Evolutionary conservation across 2,113 vertebrate species (phyloP).

Genomic region (Podarcis muralis): DNA sequence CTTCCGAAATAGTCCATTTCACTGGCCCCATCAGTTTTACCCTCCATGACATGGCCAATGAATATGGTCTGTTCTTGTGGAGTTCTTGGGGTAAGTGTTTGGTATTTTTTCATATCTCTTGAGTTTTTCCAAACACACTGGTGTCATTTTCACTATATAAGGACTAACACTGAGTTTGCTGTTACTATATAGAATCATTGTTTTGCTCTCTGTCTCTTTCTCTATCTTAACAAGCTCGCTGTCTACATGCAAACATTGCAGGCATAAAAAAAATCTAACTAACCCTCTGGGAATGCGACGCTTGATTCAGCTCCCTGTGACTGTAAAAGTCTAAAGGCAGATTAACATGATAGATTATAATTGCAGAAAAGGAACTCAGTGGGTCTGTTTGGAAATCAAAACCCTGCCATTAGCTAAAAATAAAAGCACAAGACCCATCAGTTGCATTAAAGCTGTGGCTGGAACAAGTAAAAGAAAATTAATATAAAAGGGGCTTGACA

Average conservation of each 20-base stretch:
- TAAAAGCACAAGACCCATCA: background rate
- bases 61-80: no score
- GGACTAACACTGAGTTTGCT: background rate
- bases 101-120: no score
- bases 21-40: no score
- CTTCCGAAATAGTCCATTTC: no score
- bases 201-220: background rate
- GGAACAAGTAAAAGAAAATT: background rate
- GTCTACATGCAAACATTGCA: background rate
- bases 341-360: background rate
- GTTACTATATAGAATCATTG: background rate
- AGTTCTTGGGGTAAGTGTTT: no score
- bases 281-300: background rate
- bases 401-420: background rate
- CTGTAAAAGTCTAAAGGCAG: background rate
- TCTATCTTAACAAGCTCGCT: background rate
- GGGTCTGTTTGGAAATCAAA: background rate
- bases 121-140: no score
- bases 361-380: background rate
- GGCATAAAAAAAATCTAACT: background rate
- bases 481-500: constrained; percentile 13
- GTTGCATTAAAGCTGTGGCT: background rate
- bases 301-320: background rate
- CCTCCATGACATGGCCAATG: no score
- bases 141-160: no score